Evolutionary conservation across 2,113 vertebrate species (phyloP).

Genomic region (Siniperca knerii): DNA sequence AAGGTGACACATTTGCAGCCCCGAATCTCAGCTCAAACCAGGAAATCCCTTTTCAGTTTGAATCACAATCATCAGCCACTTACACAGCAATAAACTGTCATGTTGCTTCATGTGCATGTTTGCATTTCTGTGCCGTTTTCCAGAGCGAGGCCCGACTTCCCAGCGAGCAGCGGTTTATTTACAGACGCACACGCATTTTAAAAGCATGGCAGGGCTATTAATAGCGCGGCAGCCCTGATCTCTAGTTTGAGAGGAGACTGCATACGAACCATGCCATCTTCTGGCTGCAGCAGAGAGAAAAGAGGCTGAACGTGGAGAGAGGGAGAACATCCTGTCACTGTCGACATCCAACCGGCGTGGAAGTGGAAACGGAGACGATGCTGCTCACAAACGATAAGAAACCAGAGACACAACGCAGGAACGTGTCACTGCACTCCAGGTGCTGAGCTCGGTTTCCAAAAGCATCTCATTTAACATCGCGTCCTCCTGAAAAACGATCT

Average conservation of each 20-base stretch:
- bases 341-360: background rate
- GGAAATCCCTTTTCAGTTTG: slow-evolving; percentile 38
- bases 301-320: background rate
- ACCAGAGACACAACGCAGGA: background rate
- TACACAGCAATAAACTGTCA: slow-evolving; percentile 26
- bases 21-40: slow-evolving; percentile 35
- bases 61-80: slow-evolving; percentile 51
- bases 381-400: background rate
- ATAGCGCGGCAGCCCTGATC: slow-evolving; percentile 79
- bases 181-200: slow-evolving; percentile 63
- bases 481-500: background rate
- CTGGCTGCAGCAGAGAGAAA: slow-evolving; percentile 84
- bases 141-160: slow-evolving; percentile 24
- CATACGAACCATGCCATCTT: slow-evolving; percentile 90
- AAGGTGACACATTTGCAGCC: slow-evolving; percentile 21
- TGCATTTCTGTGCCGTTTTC: slow-evolving; percentile 19
- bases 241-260: slow-evolving; percentile 76
- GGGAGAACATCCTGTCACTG: background rate
- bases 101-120: slow-evolving; percentile 20
- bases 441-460: background rate
- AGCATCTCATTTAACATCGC: background rate
- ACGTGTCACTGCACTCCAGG: background rate
- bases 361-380: slow-evolving; percentile 6
- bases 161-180: slow-evolving; percentile 70
- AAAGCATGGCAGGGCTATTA: slow-evolving; percentile 79